Evolutionary conservation across 2,797 vertebrate species (phyloP).

Genomic region (Myiotriccus ornatus): DNA sequence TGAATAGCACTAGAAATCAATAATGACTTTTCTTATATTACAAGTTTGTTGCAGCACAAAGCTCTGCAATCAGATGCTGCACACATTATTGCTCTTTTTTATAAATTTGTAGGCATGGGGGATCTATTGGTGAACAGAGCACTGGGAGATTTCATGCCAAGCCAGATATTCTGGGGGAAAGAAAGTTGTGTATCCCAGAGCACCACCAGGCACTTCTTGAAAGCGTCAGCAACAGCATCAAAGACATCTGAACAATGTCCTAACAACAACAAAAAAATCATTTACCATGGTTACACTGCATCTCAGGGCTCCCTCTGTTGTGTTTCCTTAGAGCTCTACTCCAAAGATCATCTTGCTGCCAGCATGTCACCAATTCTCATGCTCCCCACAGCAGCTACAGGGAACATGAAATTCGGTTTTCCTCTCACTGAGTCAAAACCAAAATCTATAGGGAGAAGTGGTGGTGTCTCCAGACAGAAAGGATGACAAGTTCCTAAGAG

Average conservation of each 20-base stretch:
- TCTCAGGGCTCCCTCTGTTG: neutral
- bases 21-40: neutral
- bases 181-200: neutral
- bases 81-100: neutral
- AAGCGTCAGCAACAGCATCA: neutral
- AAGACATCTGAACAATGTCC: neutral
- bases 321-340: neutral
- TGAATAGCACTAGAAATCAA: slow-evolving; percentile 15
- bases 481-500: neutral
- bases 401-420: accelerated
- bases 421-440: neutral
- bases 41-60: neutral
- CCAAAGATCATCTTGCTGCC: neutral
- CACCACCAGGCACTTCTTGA: neutral
- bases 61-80: neutral
- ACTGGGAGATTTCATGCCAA: neutral
- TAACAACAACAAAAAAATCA: neutral
- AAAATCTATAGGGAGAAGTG: neutral
- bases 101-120: neutral
- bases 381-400: neutral
- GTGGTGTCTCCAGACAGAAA: neutral
- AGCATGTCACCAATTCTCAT: neutral
- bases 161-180: neutral
- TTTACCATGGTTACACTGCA: neutral
- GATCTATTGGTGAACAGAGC: neutral